These are phyloP conservation scores for Stegana nigrithorax DNA, from an alignment of 2,888 invertebrate species.

Conservation along the genomic window DNA sequence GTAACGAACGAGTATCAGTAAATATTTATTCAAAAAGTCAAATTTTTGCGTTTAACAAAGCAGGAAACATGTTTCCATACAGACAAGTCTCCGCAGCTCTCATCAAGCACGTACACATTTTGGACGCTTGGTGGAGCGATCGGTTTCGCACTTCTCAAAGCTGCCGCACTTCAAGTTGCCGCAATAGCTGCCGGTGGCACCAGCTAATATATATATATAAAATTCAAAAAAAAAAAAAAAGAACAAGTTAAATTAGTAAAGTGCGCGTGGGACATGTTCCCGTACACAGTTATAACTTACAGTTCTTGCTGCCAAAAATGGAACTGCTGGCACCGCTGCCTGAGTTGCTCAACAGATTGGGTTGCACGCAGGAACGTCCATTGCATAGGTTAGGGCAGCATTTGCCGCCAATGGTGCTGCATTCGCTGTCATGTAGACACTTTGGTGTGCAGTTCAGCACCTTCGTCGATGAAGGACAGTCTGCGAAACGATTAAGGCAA, in stretches of 20 bases:
- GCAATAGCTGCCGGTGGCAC: conserved; percentile 73
- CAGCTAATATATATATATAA: conserved; percentile 36
- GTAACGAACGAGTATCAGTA: too few relatives aligned
- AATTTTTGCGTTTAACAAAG: not conserved
- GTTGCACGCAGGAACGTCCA: conserved; percentile 74
- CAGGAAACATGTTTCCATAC: not conserved
- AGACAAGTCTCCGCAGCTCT: not conserved
- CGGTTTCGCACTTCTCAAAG: conserved; percentile 77
- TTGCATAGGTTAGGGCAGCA: conserved; percentile 81
- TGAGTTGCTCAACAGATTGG: conserved; percentile 63
- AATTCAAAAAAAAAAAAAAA: not conserved
- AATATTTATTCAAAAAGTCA: not conserved
- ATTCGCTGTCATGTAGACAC: conserved; percentile 76
- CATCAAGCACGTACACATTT: conserved; percentile 74
- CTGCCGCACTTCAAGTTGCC: conserved; percentile 78
- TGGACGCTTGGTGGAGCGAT: conserved; percentile 74
- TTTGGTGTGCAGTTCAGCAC: conserved; percentile 77
- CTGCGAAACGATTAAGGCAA: too few relatives aligned
- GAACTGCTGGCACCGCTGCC: conserved; percentile 42
- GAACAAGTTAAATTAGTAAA: not conserved
- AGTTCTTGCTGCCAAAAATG: conserved; percentile 67
- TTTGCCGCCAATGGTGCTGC: conserved; percentile 74
- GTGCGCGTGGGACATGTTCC: too few relatives aligned
- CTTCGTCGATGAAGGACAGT: conserved; percentile 76
- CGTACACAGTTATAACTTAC: conserved; percentile 49